Evolutionary conservation across 1,140 invertebrate species (phyloP).

Genomic region (Grapholita molesta): DNA sequence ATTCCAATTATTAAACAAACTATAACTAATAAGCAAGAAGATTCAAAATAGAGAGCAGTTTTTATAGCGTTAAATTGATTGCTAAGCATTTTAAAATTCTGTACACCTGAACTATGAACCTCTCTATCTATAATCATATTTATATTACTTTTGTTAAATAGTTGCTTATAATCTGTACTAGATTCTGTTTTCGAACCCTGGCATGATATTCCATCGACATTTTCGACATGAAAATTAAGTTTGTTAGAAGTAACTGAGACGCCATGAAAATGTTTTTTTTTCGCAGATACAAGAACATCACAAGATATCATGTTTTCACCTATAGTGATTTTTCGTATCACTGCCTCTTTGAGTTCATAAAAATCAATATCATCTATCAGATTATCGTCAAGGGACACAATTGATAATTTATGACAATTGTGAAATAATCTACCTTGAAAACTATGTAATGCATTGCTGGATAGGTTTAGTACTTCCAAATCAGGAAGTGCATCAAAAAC

Average conservation of each 20-base stretch:
- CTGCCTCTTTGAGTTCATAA: background rate
- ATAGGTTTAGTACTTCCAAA: background rate
- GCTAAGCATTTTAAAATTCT: background rate
- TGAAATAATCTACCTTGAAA: background rate
- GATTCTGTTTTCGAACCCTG: background rate
- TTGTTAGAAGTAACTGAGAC: background rate
- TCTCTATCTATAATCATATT: background rate
- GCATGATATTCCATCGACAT: slow-evolving; percentile 7
- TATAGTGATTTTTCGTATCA: background rate
- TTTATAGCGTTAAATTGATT: background rate
- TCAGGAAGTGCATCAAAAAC: background rate
- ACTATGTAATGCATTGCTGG: background rate
- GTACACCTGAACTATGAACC: background rate
- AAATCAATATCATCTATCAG: background rate
- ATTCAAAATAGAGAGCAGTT: background rate
- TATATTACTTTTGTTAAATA: too few species aligned
- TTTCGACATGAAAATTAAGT: background rate
- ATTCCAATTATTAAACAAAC: background rate
- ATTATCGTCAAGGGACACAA: background rate
- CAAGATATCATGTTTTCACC: background rate
- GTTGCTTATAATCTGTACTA: background rate
- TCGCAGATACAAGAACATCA: background rate
- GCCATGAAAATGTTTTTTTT: background rate
- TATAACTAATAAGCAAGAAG: background rate
- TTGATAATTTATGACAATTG: background rate